phyloP scores from a whole-genome alignment of 2,888 invertebrate genomes.

The Eupithecia exiguata region DNA sequence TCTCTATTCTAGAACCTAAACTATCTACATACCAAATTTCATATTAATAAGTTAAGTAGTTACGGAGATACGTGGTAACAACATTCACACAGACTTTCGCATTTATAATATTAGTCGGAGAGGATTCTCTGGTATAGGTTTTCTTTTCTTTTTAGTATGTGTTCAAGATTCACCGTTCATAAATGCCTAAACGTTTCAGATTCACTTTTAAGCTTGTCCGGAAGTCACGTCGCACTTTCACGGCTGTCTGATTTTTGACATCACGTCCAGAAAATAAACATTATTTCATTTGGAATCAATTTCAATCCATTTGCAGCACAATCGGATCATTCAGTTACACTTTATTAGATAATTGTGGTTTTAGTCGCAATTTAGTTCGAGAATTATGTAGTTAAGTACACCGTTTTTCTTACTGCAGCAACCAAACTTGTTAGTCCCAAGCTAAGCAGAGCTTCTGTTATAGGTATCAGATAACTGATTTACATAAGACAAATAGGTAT shows the following conservation, averaged over 20 bases:
- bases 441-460: no score
- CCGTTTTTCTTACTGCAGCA: background rate
- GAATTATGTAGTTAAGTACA: background rate
- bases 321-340: conserved; percentile 4
- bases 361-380: background rate
- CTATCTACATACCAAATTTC: no score
- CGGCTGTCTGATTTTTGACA: conserved; percentile 48
- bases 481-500: no score
- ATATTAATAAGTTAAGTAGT: no score
- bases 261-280: conserved; percentile 50
- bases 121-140: background rate
- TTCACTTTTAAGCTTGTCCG: conserved; percentile 37
- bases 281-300: conserved; percentile 52
- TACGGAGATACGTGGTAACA: no score
- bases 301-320: conserved; percentile 34
- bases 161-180: background rate
- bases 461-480: no score
- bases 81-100: no score
- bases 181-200: conserved; percentile 10
- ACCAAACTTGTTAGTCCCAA: background rate
- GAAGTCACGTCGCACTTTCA: conserved; percentile 59
- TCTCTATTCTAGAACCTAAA: no score
- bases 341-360: conserved; percentile 10
- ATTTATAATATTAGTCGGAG: no score
- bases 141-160: background rate